A percentile compares a stretch with the other conserved stretches of the same genome.
These are phyloP conservation scores for Acheta domesticus DNA, from an alignment of 2,888 invertebrate genomes.

Conservation along the genomic window DNA sequence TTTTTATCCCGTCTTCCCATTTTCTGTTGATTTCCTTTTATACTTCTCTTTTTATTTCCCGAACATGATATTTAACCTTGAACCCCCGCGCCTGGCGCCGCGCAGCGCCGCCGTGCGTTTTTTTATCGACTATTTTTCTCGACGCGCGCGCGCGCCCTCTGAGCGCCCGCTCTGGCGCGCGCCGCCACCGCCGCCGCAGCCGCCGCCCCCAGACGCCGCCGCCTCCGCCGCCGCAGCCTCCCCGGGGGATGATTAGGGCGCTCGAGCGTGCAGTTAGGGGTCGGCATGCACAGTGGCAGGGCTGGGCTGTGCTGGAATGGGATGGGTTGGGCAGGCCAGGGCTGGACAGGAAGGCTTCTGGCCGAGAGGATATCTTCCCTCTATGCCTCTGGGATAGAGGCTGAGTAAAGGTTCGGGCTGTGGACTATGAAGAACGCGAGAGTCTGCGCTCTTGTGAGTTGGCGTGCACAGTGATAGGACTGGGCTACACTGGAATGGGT, in stretches of 20 bases:
- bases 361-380: not conserved
- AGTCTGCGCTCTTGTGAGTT: not conserved
- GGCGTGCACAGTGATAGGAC: not conserved
- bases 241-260: not conserved
- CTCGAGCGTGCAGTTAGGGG: not conserved
- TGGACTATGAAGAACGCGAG: no score
- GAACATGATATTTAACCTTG: conserved; percentile 8
- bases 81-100: not conserved
- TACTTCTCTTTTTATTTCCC: not conserved
- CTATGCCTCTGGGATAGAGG: no score
- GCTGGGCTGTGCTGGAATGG: not conserved
- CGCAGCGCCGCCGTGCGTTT: not conserved
- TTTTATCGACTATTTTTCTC: not conserved
- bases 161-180: not conserved
- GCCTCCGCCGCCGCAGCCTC: not conserved
- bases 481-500: not conserved
- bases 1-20: not conserved
- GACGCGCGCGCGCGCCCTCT: not conserved
- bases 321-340: not conserved
- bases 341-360: not conserved
- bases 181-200: not conserved
- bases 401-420: no score
- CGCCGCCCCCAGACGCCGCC: not conserved
- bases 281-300: not conserved
- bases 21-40: not conserved